Conservation (phyloP, 1,140 invertebrate species). For the Caerostris extrusa region DNA sequence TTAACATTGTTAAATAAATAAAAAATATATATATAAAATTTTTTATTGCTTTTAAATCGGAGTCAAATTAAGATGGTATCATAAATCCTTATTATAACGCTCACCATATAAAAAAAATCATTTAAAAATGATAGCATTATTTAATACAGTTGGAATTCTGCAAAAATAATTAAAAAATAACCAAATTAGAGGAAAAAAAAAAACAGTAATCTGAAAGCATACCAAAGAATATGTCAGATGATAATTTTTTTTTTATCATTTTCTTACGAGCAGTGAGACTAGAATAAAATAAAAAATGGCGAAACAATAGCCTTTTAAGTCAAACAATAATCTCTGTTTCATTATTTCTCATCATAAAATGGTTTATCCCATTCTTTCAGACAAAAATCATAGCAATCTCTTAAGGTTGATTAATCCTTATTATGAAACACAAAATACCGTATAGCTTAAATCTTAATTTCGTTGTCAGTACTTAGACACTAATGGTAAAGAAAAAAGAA, state of each 20-base stretch:
- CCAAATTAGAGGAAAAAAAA: too few species aligned
- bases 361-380: conserved; percentile 42
- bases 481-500: neutral
- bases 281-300: neutral
- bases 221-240: too few species aligned
- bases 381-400: neutral
- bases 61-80: too few species aligned
- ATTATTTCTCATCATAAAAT: conserved; percentile 21
- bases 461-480: conserved; percentile 47
- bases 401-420: conserved; percentile 41
- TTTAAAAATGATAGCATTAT: too few species aligned
- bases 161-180: too few species aligned
- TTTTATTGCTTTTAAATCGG: too few species aligned
- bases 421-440: conserved; percentile 63
- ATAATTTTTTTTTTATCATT: neutral
- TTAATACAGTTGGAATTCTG: too few species aligned
- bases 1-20: too few species aligned
- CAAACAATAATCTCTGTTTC: conserved; percentile 40
- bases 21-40: too few species aligned
- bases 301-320: neutral
- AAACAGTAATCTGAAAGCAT: too few species aligned
- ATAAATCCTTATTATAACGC: too few species aligned
- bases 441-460: conserved; percentile 70
- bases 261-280: neutral
- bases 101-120: too few species aligned